Evolutionary conservation across 2,113 vertebrate genomes (phyloP), one percentile per base, ranked within the genome.

Genomic region (Cryptotis parvus): DNA sequence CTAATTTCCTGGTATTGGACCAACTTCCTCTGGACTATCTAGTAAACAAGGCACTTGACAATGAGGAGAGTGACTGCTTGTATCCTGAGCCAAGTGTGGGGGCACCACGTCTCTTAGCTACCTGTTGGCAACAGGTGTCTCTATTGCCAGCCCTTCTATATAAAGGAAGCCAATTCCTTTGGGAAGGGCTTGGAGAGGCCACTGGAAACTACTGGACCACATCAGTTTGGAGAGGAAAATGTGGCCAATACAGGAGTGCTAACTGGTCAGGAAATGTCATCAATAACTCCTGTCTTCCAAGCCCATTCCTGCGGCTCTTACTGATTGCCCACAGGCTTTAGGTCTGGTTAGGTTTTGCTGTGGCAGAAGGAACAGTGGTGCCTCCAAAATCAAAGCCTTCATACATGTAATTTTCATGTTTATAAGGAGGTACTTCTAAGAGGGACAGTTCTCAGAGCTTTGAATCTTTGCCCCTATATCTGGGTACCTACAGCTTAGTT

Each of bases 81-180:
- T 65, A 66, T 92, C 45, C 20, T 1, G 0, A 65, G 45, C 12
- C 4, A 82, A 12, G 29, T 9, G 5, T 37, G 24, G 49, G 68
- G 35, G 72, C 49, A 31, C 55, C 20, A 37, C 10, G 41, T 39
- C 49, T 84, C 35, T 3, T 94, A 16, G 31, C 26, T 22, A 61
- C 4, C 29, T 55, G 78, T 91, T 87, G 69, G 70, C 89, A 77
- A 29, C 89, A 80, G 73, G 9, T 78, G 24, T 92, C 85, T 91
- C 74, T 84, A 49, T 49, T 14, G 37, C 33, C 61, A 89, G 90
- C 82, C n/a, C n/a, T n/a, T n/a, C n/a, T n/a, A n/a, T n/a, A n/a
- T n/a, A n/a, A n/a, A n/a, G n/a, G n/a, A n/a, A n/a, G n/a, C n/a
- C n/a, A 91, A 49, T 90, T 88, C 70, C 77, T 88, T 29, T 58